phyloP scores from a whole-genome alignment of 2,797 vertebrate genomes.

The Knipowitschia caucasica region DNA sequence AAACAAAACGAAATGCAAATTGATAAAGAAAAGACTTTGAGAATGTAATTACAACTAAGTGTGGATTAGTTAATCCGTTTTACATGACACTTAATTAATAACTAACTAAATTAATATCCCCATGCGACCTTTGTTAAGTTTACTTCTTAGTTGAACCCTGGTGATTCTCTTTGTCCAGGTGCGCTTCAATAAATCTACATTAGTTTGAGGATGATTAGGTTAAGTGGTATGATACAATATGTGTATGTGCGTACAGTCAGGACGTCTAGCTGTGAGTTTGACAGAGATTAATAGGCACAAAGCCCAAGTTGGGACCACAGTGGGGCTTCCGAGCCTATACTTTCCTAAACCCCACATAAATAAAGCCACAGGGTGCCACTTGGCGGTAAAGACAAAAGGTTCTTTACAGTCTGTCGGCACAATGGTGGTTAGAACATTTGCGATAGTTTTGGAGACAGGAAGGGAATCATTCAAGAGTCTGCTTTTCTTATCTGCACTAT shows the following conservation, averaged over 20 bases:
- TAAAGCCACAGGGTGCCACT: conserved; percentile 53
- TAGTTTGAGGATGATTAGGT: conserved; percentile 11
- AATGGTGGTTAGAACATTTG: conserved; percentile 16
- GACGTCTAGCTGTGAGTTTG: conserved; percentile 48
- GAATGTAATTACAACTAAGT: not conserved
- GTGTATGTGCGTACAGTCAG: conserved; percentile 5
- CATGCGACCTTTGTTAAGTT: not conserved
- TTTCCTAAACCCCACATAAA: conserved; percentile 60
- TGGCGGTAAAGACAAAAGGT: conserved; percentile 34
- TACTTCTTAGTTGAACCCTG: conserved; percentile 4
- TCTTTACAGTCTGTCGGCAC: conserved; percentile 29
- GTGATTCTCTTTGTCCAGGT: conserved; percentile 9
- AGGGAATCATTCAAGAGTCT: not conserved
- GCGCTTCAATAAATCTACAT: conserved; percentile 13
- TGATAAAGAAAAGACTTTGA: not conserved
- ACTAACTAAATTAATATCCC: conserved; percentile 1
- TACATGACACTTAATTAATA: conserved; percentile 2
- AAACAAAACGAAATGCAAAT: not conserved
- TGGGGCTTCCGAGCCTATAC: conserved; percentile 44
- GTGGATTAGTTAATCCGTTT: not conserved
- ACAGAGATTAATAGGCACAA: conserved; percentile 57
- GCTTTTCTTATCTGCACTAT: not conserved
- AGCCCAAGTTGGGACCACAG: conserved; percentile 39
- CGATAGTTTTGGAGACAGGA: conserved; percentile 5
- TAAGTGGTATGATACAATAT: conserved; percentile 11